Conservation (phyloP, 1,140 invertebrate species). For the Drosophila azteca region DNA sequence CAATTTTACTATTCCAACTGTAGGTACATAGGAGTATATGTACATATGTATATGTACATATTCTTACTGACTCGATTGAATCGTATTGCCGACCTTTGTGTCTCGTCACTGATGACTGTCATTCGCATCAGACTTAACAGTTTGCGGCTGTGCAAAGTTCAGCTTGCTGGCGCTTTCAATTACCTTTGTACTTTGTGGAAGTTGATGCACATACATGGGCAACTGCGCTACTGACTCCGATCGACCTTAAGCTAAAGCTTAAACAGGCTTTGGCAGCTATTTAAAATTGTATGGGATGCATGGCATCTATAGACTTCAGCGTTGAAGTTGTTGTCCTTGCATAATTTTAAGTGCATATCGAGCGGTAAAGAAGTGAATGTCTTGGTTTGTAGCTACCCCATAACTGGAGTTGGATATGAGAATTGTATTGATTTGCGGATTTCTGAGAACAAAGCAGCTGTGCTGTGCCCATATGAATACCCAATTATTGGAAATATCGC, state of each 20-base stretch:
- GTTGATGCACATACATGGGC: neutral
- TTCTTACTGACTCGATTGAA: conserved; percentile 41
- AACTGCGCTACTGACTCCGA: neutral
- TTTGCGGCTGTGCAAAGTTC: conserved; percentile 41
- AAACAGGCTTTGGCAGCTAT: conserved; percentile 16
- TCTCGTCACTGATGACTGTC: neutral
- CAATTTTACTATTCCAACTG: neutral
- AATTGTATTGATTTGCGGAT: conserved; percentile 35
- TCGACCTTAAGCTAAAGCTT: neutral
- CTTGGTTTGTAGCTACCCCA: neutral
- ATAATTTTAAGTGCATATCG: neutral
- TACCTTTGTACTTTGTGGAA: conserved; percentile 25
- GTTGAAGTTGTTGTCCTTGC: conserved; percentile 34
- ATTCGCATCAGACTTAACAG: neutral
- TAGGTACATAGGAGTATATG: too few species aligned
- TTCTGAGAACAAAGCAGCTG: conserved; percentile 51
- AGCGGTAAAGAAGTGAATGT: neutral
- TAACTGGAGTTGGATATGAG: neutral
- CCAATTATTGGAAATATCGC: conserved; percentile 12
- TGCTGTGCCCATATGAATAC: conserved; percentile 22
- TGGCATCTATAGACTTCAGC: conserved; percentile 1
- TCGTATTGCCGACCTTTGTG: conserved; percentile 43
- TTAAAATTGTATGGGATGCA: conserved; percentile 8
- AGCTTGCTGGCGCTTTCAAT: conserved; percentile 30
- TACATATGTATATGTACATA: neutral